Evolutionary conservation across 2,113 vertebrate genomes (phyloP).

Genomic region (Entomyzon cyanotis): DNA sequence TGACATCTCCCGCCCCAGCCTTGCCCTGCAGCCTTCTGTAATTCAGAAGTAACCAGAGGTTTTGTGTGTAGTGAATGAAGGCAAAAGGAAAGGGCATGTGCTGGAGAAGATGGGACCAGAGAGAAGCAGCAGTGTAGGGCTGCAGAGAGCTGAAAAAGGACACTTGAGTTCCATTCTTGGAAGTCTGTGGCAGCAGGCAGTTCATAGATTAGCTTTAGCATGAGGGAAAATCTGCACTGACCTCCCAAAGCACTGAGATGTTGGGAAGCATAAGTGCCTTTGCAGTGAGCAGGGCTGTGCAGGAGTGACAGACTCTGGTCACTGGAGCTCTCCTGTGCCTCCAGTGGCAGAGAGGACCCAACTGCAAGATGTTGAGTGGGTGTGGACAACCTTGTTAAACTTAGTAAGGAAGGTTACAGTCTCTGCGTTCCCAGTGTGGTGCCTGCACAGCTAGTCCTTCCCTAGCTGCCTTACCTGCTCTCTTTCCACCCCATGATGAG

Average conservation of each 20-base stretch:
- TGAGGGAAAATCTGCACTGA: not conserved
- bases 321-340: not conserved
- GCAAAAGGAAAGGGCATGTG: not conserved
- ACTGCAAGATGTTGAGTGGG: rapidly evolving
- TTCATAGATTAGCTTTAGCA: not conserved
- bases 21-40: not conserved
- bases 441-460: not conserved
- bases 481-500: not conserved
- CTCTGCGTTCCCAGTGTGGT: not conserved
- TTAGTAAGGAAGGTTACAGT: not conserved
- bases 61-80: not conserved
- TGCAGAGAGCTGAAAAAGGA: not conserved
- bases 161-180: not conserved
- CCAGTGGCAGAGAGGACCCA: not conserved
- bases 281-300: not conserved
- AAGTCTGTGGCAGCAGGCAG: not conserved
- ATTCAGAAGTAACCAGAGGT: not conserved
- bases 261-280: not conserved
- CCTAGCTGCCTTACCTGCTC: not conserved
- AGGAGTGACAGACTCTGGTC: not conserved
- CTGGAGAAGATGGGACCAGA: not conserved
- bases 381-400: not conserved
- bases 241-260: not conserved
- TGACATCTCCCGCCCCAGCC: not conserved
- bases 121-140: not conserved